Conservation (phyloP, 1,140 invertebrate genomes). For the Drosophila busckii region DNA sequence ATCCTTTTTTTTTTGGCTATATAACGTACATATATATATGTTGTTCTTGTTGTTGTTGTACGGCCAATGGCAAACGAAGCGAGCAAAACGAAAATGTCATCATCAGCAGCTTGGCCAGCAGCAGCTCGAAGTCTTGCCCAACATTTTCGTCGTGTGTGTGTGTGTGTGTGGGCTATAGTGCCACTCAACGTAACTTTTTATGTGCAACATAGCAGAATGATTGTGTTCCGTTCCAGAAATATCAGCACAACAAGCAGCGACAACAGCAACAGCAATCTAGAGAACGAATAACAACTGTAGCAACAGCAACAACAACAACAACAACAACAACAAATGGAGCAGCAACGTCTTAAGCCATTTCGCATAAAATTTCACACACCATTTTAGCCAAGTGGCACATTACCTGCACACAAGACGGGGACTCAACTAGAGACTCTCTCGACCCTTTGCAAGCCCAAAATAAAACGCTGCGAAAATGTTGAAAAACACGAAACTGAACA, state of each 20-base stretch:
- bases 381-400: constrained; percentile 78
- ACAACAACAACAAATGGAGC: constrained; percentile 16
- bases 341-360: constrained; percentile 72
- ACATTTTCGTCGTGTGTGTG: not conserved
- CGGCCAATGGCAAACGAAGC: constrained; percentile 56
- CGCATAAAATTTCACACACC: constrained; percentile 78
- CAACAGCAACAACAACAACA: constrained; percentile 22
- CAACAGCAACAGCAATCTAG: constrained; percentile 45
- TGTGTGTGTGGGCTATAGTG: constrained; percentile 41
- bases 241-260: constrained; percentile 69
- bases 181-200: constrained; percentile 76
- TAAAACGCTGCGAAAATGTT: constrained; percentile 62
- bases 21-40: constrained; percentile 26
- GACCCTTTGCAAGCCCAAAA: constrained; percentile 13
- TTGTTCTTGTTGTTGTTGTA: constrained; percentile 18
- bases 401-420: constrained; percentile 76
- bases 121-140: constrained; percentile 20
- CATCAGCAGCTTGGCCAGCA: constrained; percentile 61
- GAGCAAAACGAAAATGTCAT: constrained; percentile 73
- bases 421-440: constrained; percentile 3
- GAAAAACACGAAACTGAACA: constrained; percentile 71
- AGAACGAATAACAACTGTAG: too few species aligned
- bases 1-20: constrained; percentile 70
- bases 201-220: constrained; percentile 77
- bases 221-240: constrained; percentile 75